These are phyloP conservation scores for Eciton burchellii DNA, from an alignment of 1,140 invertebrate genomes.

Conservation along the genomic window DNA sequence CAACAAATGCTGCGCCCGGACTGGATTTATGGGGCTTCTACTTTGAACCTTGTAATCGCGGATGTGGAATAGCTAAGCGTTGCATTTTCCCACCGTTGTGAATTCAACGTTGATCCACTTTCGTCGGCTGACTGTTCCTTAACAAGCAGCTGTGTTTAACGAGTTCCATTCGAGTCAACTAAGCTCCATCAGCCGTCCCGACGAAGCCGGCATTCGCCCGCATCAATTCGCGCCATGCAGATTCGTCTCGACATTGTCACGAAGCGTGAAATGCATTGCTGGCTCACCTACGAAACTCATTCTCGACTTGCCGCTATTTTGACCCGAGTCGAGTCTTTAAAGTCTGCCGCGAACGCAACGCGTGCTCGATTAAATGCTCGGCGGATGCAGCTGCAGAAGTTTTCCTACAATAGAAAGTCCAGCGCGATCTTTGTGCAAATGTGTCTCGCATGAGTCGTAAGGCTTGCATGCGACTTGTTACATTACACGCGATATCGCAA, in stretches of 20 bases:
- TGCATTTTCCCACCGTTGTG: constrained; percentile 29
- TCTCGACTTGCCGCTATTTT: constrained; percentile 33
- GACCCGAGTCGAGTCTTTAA: constrained; percentile 23
- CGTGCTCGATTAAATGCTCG: constrained; percentile 8
- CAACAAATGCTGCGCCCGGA: background rate
- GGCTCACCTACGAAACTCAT: constrained; percentile 38
- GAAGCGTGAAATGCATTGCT: constrained; percentile 34
- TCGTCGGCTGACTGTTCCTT: constrained; percentile 21
- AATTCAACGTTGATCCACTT: constrained; percentile 55
- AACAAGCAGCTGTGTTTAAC: constrained; percentile 48
- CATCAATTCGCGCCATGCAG: constrained; percentile 64
- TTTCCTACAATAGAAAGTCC: constrained; percentile 41
- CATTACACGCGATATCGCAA: background rate
- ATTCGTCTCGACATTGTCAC: constrained; percentile 54
- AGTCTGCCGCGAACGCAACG: background rate
- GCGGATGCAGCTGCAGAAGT: constrained; percentile 19
- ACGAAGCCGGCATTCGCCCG: constrained; percentile 5
- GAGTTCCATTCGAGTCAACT: constrained; percentile 38
- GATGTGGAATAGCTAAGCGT: background rate
- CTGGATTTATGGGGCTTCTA: constrained; percentile 31
- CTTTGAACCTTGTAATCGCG: background rate
- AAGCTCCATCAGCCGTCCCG: constrained; percentile 10
- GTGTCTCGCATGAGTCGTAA: background rate
- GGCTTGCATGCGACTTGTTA: too few relatives aligned
- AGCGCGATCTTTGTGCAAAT: background rate